A percentile compares a stretch with the other conserved stretches of the same genome.
Conservation (phyloP, 2,113 vertebrate genomes). For the Corvus moneduloides region DNA sequence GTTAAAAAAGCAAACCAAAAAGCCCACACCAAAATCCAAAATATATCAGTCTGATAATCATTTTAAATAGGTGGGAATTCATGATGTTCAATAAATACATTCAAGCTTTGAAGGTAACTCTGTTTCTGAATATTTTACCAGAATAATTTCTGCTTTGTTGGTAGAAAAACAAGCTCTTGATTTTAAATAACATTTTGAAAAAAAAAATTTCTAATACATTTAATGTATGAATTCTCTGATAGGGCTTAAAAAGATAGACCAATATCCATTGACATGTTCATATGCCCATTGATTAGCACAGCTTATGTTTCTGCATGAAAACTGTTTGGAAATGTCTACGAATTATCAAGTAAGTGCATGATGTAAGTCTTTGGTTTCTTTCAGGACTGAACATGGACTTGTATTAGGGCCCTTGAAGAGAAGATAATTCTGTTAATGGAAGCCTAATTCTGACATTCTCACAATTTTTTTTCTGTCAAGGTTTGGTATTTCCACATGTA, state of each 20-base stretch:
- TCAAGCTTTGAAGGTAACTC: rapidly evolving
- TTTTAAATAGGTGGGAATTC: not conserved
- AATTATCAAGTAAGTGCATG: not conserved
- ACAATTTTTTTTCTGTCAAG: not conserved
- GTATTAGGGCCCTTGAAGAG: not conserved
- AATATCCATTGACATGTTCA: not conserved
- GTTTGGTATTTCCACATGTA: not conserved
- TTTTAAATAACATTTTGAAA: not conserved
- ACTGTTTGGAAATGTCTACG: not conserved
- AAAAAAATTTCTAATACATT: not conserved
- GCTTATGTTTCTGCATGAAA: not conserved
- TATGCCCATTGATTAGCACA: not conserved
- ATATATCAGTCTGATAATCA: not conserved
- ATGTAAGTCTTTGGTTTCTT: not conserved
- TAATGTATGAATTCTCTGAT: not conserved
- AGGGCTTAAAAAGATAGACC: not conserved
- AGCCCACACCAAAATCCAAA: not conserved
- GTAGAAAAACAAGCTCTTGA: not conserved
- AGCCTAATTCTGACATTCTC: not conserved
- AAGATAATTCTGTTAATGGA: not conserved
- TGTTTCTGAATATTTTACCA: not conserved
- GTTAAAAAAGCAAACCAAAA: not conserved
- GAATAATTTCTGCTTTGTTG: not conserved
- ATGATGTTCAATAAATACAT: not conserved
- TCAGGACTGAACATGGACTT: not conserved